phyloP scores from a whole-genome alignment of 2,113 vertebrate species.

The Machaerirhynchus nigripectus region DNA sequence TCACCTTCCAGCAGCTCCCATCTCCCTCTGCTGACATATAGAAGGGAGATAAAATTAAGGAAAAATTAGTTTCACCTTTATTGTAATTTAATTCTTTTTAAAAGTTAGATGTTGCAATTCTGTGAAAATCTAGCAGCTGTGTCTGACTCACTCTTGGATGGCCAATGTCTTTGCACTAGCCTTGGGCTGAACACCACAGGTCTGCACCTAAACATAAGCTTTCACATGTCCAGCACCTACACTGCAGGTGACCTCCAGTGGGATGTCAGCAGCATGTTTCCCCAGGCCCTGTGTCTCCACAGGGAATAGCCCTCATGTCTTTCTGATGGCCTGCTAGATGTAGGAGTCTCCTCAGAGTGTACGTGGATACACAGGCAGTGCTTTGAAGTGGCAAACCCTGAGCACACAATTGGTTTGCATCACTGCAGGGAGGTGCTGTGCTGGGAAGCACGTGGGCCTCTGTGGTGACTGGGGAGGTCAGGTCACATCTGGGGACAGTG shows the following conservation, averaged over 20 bases:
- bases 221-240: neutral
- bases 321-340: neutral
- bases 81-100: neutral
- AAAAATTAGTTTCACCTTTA: neutral
- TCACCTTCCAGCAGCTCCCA: neutral
- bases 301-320: neutral
- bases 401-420: neutral
- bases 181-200: neutral
- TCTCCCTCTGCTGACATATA: neutral
- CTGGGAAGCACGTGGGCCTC: neutral
- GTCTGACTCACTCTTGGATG: neutral
- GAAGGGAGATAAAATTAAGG: neutral
- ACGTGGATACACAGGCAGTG: fast-evolving
- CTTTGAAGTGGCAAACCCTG: neutral
- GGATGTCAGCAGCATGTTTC: neutral
- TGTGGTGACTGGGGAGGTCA: neutral
- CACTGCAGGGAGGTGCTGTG: neutral
- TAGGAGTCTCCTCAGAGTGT: neutral
- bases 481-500: neutral
- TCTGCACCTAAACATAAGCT: neutral
- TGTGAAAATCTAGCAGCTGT: neutral
- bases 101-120: neutral
- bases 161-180: neutral
- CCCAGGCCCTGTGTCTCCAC: neutral
- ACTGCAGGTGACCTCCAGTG: neutral